A percentile compares a stretch with the other conserved stretches of the same genome.
phyloP scores from a whole-genome alignment of 2,113 vertebrate genomes.

The Condylura cristata region DNA sequence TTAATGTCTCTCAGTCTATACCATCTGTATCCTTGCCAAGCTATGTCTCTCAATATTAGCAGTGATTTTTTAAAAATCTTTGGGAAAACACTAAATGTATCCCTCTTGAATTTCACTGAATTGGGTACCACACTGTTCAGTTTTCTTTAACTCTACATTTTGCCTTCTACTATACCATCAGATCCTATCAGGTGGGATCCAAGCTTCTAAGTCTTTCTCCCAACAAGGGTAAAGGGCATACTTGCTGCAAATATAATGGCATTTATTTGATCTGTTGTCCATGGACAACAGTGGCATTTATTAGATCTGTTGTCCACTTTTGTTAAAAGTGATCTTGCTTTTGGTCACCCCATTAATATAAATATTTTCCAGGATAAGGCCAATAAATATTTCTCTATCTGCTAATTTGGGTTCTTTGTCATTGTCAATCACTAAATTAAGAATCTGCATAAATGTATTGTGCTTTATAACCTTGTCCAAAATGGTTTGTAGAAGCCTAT shows the following conservation, averaged over 20 bases:
- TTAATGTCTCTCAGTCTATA: not conserved
- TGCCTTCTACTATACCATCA: not conserved
- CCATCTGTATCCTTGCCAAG: not conserved
- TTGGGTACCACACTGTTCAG: not conserved
- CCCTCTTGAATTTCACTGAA: not conserved
- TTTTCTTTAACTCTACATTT: conserved; percentile 13
- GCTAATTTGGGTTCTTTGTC: not conserved
- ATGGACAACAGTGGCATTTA: not conserved
- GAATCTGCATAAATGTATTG: not conserved
- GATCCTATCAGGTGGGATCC: not conserved
- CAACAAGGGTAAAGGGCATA: not conserved
- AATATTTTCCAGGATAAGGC: not conserved
- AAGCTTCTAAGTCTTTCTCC: not conserved
- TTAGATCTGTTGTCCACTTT: not conserved
- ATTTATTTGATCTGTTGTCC: not conserved
- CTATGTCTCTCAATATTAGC: not conserved
- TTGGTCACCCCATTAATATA: not conserved
- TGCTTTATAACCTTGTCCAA: not conserved
- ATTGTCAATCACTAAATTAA: not conserved
- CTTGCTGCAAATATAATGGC: not conserved
- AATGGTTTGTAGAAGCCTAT: not conserved
- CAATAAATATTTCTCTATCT: conserved; percentile 29
- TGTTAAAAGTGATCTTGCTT: not conserved
- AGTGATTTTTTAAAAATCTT: not conserved
- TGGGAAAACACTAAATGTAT: conserved; percentile 31